Evolutionary conservation across 2,888 invertebrate genomes (phyloP), one percentile per base, ranked within the genome.

Genomic region (Graphium colonna): DNA sequence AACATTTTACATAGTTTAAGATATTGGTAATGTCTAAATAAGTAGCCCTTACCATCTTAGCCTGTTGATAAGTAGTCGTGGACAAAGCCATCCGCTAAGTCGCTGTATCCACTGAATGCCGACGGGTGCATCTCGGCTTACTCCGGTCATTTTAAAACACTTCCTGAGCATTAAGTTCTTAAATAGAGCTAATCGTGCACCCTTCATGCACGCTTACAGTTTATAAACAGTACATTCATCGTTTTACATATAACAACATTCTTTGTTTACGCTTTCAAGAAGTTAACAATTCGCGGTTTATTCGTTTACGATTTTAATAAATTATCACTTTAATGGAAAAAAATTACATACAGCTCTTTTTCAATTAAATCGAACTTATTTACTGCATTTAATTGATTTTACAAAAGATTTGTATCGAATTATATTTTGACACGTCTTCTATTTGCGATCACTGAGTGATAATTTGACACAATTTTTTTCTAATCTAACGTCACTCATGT

Each of bases 41-140:
- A 59, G 3, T 36, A 36, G 36, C 33, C 87, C 91, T 90, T 77
- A 94, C 95, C 93, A 92, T 67, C 91, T 72, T 65, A 93, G 90
- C 67, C 93, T 90, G 73, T 94, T 93, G 57, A 92, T 85, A 62
- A 91, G 91, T 4, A 92, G 71, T 13, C 93, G 84, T 3, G 93
- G 92, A 64, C 92, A 94, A 50, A 91, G 91, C 63, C 76, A 88
- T 4, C 82, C 80, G 10, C 79, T 88, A 15, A 88, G 64, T 60
- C 78, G 90, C 66, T 93, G 92, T 46, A 94, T 66, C 26, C 87
- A 69, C 63, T 88, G 85, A 8, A 94, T 78, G n/a, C 95, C 95
- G 57, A 92, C 73, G 10, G 95, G 95, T 45, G 93, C 88, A 55
- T 93, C 92, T 60, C 82, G 84, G 51, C 82, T 85, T 18, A 84